Base-by-base conservation (phyloP, 2,113 vertebrate species). In the Donacobius atricapilla region DNA sequence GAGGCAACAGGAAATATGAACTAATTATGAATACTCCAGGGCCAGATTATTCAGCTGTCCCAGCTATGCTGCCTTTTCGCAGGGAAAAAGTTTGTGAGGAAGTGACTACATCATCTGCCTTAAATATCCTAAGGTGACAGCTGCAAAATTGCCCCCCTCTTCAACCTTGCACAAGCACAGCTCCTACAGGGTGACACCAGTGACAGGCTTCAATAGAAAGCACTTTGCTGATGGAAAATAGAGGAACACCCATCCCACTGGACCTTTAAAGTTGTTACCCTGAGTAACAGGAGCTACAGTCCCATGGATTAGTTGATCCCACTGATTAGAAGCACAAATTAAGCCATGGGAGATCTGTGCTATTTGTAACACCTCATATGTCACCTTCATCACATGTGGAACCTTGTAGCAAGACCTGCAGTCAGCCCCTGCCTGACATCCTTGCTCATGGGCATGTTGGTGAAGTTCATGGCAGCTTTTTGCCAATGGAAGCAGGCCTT, bases 1-100 rank as follows among this genome's bases (percentile, higher is more conserved):
- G 58, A 81, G 88, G 68, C 47, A 94, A 85, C 33, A 85, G 77
- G 73, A 94, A 83, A 82, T 71, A 68, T 37, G 35, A 82, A 87
- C 69, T 94, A 92, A 94, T 81, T 91, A 83, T 42, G 70, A 93
- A 87, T 91, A 89, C 45, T 89, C 42, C 66, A 89, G 51, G 81
- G 63, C 13, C 73, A 80, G 57, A 35, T 57, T 80, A 90, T 80
- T 81, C 28, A 90, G 60, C 44, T 75, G n/a, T 56, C 51, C 53
- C 85, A 94, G 90, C 37, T 56, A 39, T 0, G 0, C 15, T 80
- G 60, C 11, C 76, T 78, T 70, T 93, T 64, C 83, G 78, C 24
- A 93, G n/a, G 4, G 37, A 93, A 54, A 75, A 78, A 70, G 42
- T 31, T 90, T 23, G 9, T 60, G 42, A 51, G 33, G 42, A 78